Percentiles rank a stretch among this genome's conserved stretches.
Conservation (phyloP, 2,888 invertebrate species). For the Epinotia nisella region DNA sequence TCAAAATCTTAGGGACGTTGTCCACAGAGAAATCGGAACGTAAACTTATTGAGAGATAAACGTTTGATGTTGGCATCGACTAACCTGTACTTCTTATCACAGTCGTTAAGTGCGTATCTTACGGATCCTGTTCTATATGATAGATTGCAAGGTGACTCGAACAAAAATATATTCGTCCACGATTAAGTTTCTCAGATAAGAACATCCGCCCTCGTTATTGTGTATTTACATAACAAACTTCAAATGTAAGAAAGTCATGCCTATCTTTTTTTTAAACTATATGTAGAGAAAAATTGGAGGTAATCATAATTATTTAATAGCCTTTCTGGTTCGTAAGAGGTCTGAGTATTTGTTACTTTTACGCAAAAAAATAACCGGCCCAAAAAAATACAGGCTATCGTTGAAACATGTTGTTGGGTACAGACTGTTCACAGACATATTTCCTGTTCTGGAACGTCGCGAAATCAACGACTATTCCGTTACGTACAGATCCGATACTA, state of each 20-base stretch:
- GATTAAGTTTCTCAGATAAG: background rate
- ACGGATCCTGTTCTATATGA: background rate
- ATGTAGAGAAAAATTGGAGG: no score
- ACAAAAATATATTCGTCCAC: background rate
- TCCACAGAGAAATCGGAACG: slow-evolving; percentile 47
- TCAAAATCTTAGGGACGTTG: slow-evolving; percentile 62
- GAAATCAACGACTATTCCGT: slow-evolving; percentile 39
- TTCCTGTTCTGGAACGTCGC: slow-evolving; percentile 35
- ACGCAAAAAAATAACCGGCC: background rate
- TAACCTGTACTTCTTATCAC: background rate
- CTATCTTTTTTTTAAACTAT: no score
- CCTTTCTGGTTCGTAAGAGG: background rate
- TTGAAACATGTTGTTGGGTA: slow-evolving; percentile 19
- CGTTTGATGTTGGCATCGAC: background rate
- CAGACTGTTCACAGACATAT: slow-evolving; percentile 31
- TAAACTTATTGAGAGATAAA: slow-evolving; percentile 18
- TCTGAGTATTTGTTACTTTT: background rate
- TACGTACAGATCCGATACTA: slow-evolving; percentile 32
- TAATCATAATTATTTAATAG: background rate
- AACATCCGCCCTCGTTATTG: background rate
- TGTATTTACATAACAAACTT: background rate
- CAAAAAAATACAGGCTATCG: slow-evolving; percentile 7
- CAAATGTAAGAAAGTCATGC: no score
- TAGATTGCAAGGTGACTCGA: background rate
- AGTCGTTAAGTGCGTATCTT: no score